Evolutionary conservation across 1,140 invertebrate species (phyloP).

Genomic region (Drosophila subobscura): DNA sequence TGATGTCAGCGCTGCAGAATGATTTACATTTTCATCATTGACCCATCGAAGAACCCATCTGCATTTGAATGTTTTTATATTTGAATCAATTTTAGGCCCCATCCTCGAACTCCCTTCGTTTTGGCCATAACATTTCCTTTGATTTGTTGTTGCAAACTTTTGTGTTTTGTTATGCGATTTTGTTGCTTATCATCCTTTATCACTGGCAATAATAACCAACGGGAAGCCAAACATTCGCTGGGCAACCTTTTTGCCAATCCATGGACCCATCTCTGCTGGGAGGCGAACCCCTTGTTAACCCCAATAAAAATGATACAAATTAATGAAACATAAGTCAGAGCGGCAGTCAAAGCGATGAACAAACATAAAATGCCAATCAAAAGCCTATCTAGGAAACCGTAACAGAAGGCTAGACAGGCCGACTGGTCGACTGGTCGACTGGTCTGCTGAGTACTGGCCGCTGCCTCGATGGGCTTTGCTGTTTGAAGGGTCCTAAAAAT

Average conservation of each 20-base stretch:
- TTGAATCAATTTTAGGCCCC: too few species aligned
- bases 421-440: constrained; percentile 11
- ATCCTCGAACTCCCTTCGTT: too few species aligned
- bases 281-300: constrained; percentile 53
- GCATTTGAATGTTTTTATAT: too few species aligned
- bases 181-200: too few species aligned
- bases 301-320: constrained; percentile 76
- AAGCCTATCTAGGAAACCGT: constrained; percentile 53
- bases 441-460: neutral
- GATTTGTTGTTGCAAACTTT: too few species aligned
- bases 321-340: constrained; percentile 80
- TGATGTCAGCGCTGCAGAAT: too few species aligned
- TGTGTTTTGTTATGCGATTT: too few species aligned
- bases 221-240: too few species aligned
- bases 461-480: neutral
- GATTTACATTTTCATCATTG: too few species aligned
- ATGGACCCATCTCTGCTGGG: constrained; percentile 42
- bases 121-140: too few species aligned
- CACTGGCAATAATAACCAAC: too few species aligned
- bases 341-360: constrained; percentile 42
- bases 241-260: constrained; percentile 36
- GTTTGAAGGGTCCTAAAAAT: constrained; percentile 32
- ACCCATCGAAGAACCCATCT: too few species aligned
- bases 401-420: constrained; percentile 38
- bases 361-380: constrained; percentile 80